Base-by-base conservation (phyloP, 2,113 vertebrate species). In the Hyaena hyaena region DNA sequence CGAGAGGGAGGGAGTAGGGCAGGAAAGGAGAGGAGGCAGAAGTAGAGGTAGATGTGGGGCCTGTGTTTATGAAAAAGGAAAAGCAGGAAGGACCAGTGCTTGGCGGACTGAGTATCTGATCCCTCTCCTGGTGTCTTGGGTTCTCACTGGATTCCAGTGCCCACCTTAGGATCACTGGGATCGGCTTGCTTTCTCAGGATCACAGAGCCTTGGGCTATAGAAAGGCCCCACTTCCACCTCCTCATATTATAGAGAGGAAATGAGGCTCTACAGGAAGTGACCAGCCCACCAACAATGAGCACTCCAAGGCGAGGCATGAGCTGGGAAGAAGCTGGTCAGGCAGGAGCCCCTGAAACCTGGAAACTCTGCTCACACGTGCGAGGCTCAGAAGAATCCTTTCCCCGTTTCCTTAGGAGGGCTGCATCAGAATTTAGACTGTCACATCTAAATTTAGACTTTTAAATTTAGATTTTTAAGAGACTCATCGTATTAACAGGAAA, bases 271-370 rank as follows among this genome's bases (percentile, higher is more conserved):
- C n/a, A 31, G 61, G 58, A 58, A 92, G 26, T 10, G 17, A 14
- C 68, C 15, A 8, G 0, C 26, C 48, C 1, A 1, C 33, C 16
- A 53, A 66, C 92, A 71, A 17, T 3, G 1, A 19, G 73, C 50
- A 1, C 33, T 48, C 4, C 0, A 28, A 68, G 9, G 71, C 4
- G 1, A 21, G 82, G 71, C 43, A 0, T 2, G 35, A 17, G 28
- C 1, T n/a, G 63, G 88, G 69, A 71, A 35, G 48, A 15, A 28
- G 66, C 61, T 0, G 10, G 65, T 39, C 31, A 4, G n/a, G 45
- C 12, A 2, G 14, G 33, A 39, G 45, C 17, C 9, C 39, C 8
- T 3, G 0, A 0, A 5, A 7, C 17, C 39, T 79, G 2, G 24
- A 39, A 15, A 14, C 61, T 61, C 19, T 2, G 8, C 65, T 69